Evolutionary conservation across 2,113 vertebrate species (phyloP), one percentile per base, ranked within the genome.

Genomic region (Psilopsiagon aymara): DNA sequence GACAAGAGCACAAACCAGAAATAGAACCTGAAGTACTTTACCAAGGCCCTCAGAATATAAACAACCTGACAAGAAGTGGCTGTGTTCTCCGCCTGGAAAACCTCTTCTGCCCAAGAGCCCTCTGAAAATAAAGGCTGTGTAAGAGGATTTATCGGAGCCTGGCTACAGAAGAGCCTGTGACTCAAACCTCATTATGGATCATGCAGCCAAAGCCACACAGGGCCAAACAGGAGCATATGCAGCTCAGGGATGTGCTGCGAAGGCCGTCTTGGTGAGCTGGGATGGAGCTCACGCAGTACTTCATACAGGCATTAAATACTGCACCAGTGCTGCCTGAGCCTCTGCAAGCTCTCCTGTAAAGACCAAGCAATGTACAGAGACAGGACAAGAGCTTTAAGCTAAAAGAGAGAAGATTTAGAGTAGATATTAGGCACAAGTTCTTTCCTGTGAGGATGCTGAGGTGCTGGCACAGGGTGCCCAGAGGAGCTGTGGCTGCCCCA

Each of bases 101-200:
- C 49, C 82, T 95, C 91, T 44, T 64, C 57, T 92, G 81, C 52
- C 71, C 69, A 87, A 70, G 63, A 87, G 64, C 53, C 75, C 66
- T 82, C 91, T 51, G 87, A 87, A 79, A 82, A 83, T 67, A 90
- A 80, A 70, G 37, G 43, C 51, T 10, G 16, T 27, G 28, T 90
- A 97, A 96, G 93, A 93, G 87, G 94, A 93, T 96, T 95, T 96
- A 67, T 80, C 68, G 59, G 81, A 51, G 29, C 66, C 2, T 28
- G 69, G 60, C 3, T 4, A 3, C 66, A 71, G 78, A 28, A 44
- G 84, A 62, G 74, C 93, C 76, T 13, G 8, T 73, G 93, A 66
- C 76, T 47, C 75, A 35, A 57, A 47, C 19, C 84, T 66, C 41
- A 2, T 17, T 66, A 73, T 25, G 29, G 27, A 33, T 47, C 66